phyloP scores from a whole-genome alignment of 23 tunicate genomes.

The Botrylloides violaceus region DNA sequence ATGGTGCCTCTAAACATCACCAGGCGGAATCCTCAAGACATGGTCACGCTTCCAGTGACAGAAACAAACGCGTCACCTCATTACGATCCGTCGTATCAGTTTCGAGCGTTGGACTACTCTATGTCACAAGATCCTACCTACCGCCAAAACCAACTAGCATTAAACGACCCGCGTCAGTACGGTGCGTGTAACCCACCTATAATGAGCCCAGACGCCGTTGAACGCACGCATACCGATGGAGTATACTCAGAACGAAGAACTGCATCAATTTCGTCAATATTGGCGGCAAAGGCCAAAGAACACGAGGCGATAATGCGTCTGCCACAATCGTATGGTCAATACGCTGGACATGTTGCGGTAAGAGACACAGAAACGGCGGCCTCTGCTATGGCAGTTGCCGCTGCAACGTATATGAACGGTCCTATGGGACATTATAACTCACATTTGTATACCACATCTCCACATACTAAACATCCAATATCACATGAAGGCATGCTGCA shows the following conservation, averaged over 20 bases:
- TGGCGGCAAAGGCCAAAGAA: constrained; percentile 24
- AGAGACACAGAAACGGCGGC: background rate
- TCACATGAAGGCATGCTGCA: constrained; percentile 21
- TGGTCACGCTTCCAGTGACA: background rate
- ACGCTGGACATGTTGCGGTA: background rate
- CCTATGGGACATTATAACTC: constrained; percentile 14
- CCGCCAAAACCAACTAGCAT: background rate
- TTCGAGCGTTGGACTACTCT: background rate
- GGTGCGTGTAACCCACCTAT: background rate
- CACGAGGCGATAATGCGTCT: constrained; percentile 26
- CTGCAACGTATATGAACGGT: constrained; percentile 10
- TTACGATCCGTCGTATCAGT: constrained; percentile 2
- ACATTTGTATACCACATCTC: constrained; percentile 11
- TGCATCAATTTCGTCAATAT: constrained; percentile 21
- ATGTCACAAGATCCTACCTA: constrained; percentile 4
- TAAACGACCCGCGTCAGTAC: constrained; percentile 1
- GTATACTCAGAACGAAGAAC: constrained; percentile 10
- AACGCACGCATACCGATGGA: background rate
- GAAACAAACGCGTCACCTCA: background rate
- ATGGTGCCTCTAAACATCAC: background rate
- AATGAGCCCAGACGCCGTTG: background rate
- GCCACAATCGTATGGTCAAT: constrained; percentile 17
- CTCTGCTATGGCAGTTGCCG: constrained; percentile 11
- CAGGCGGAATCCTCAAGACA: background rate
- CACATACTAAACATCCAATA: constrained; percentile 1